Conservation (phyloP, 1,140 invertebrate genomes). For the Aphis gossypii region DNA sequence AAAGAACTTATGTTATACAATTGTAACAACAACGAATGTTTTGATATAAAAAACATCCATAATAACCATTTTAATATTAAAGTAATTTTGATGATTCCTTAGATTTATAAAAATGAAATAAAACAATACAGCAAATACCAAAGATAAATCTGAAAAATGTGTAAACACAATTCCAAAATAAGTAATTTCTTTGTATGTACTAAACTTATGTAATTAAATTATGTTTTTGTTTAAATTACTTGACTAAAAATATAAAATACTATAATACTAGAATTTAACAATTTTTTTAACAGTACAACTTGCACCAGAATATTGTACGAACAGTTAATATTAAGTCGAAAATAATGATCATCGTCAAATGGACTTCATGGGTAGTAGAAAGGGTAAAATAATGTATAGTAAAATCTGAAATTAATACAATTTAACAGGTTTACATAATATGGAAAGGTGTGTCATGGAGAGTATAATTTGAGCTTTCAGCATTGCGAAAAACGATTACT, state of each 20-base stretch:
- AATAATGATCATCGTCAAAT: neutral
- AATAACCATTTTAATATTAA: slow-evolving; percentile 13
- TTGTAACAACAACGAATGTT: neutral
- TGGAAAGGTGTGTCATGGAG: neutral
- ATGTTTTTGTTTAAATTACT: neutral
- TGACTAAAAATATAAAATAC: neutral
- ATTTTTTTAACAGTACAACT: neutral
- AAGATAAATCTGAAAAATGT: slow-evolving; percentile 9
- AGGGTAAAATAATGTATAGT: neutral
- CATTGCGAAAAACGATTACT: slow-evolving; percentile 16
- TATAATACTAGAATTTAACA: neutral
- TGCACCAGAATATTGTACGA: neutral
- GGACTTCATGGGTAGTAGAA: neutral
- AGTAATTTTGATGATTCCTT: neutral
- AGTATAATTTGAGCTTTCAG: neutral
- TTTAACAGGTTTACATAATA: neutral
- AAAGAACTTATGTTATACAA: neutral
- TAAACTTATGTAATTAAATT: neutral
- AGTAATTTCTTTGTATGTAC: neutral
- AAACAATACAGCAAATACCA: neutral
- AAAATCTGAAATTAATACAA: neutral
- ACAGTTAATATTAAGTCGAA: neutral
- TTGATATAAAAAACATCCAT: too few relatives aligned
- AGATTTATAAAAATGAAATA: neutral
- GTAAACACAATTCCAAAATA: neutral